A percentile compares a stretch with the other conserved stretches of the same genome.
These are phyloP conservation scores for Spilosoma lubricipeda DNA, from an alignment of 2,888 invertebrate species.

Conservation along the genomic window DNA sequence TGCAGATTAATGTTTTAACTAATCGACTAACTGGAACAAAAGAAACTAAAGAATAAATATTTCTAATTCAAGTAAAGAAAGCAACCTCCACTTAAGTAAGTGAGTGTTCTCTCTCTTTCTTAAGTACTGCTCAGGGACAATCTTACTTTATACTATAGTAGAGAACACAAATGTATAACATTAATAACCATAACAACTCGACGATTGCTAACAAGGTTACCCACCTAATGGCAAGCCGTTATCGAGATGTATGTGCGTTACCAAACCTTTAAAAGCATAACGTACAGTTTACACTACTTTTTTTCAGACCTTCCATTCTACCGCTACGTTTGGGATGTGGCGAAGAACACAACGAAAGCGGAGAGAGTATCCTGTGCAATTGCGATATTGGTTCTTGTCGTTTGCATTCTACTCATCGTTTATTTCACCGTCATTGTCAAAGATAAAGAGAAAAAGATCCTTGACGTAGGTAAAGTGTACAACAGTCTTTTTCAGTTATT, in stretches of 20 bases:
- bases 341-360: slow-evolving; percentile 69
- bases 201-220: background rate
- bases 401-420: slow-evolving; percentile 61
- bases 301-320: slow-evolving; percentile 70
- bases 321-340: slow-evolving; percentile 66
- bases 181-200: background rate
- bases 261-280: background rate
- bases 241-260: too few relatives aligned
- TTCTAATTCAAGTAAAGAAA: too few relatives aligned
- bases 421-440: slow-evolving; percentile 49
- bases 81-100: too few relatives aligned
- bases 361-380: slow-evolving; percentile 70
- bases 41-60: too few relatives aligned
- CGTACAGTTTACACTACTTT: background rate
- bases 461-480: slow-evolving; percentile 53
- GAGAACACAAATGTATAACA: too few relatives aligned
- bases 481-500: background rate
- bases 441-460: slow-evolving; percentile 14
- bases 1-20: too few relatives aligned
- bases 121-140: too few relatives aligned
- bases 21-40: too few relatives aligned
- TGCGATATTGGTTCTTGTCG: slow-evolving; percentile 59
- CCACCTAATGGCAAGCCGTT: background rate
- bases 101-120: too few relatives aligned
- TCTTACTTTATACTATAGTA: too few relatives aligned